Evolutionary conservation across 2,888 invertebrate genomes (phyloP), one percentile per base, ranked within the genome.

Genomic region (Branchipolynoe longqiensis): DNA sequence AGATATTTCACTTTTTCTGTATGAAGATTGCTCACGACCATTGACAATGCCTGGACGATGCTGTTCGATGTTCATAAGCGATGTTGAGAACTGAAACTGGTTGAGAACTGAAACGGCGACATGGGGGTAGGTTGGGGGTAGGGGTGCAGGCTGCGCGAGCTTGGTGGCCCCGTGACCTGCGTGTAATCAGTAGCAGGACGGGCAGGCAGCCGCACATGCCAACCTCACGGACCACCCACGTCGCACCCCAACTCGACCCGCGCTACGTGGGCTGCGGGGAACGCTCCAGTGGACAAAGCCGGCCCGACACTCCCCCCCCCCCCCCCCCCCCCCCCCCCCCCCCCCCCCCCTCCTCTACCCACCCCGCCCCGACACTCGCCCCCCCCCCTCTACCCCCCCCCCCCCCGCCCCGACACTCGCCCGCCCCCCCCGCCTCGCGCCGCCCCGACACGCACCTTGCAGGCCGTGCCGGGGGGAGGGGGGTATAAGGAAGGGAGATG

Each of bases 121-220:
- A n/a, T n/a, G n/a, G n/a, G n/a, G n/a, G n/a, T n/a, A n/a, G n/a
- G n/a, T n/a, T n/a, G n/a, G n/a, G n/a, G n/a, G n/a, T n/a, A n/a
- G n/a, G n/a, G n/a, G n/a, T n/a, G 69, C 36, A 69, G 33, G 69
- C 33, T 69, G 69, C 38, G 69, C 38, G 69, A 36, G 33, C 33
- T 69, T 69, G 33, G 69, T 69, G 69, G 38, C 69, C 69, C 69
- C 69, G 48, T 38, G 69, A 69, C 69, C 69, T 33, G 25, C 12
- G 69, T 33, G 36, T 69, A 69, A 69, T 69, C 69, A 69, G 69
- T 69, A 36, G 36, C 69, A 69, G 69, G 69, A 69, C 36, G n/a
- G 69, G 69, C 33, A 69, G 69, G 69, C 36, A 69, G 33, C 69
- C 69, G 36, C 69, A 69, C 36, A 69, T 69, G 69, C 69, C 69